These are phyloP conservation scores for Lithobates pipiens DNA, from an alignment of 2,797 vertebrate genomes.

Conservation along the genomic window DNA sequence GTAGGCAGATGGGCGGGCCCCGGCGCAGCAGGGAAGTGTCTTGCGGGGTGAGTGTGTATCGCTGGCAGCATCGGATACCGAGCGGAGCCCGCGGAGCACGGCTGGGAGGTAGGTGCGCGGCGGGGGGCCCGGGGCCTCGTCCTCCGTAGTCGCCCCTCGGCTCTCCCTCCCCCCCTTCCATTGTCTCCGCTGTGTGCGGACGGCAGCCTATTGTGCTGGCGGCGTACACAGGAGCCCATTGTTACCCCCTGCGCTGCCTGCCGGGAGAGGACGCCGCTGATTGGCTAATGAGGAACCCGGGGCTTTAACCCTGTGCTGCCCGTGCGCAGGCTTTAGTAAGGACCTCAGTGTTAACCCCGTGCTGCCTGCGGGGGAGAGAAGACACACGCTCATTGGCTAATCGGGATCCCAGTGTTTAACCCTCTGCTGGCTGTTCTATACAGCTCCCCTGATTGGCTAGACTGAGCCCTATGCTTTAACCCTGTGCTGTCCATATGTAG, in stretches of 20 bases:
- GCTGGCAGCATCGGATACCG: constrained; percentile 33
- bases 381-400: too few species aligned
- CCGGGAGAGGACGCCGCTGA: too few species aligned
- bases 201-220: neutral
- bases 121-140: neutral
- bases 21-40: constrained; percentile 28
- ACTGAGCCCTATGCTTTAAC: too few species aligned
- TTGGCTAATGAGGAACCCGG: neutral
- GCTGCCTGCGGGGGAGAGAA: too few species aligned
- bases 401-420: too few species aligned
- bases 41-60: constrained; percentile 10
- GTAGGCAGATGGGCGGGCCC: constrained; percentile 32
- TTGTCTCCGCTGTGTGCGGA: neutral
- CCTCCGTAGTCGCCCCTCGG: too few species aligned
- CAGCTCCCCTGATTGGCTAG: too few species aligned
- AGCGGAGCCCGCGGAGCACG: constrained; percentile 8
- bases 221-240: neutral
- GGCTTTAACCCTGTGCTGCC: neutral
- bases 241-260: neutral
- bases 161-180: neutral
- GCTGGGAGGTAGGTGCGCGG: constrained; percentile 11
- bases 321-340: too few species aligned
- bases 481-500: too few species aligned
- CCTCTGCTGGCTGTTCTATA: too few species aligned
- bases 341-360: too few species aligned